Evolutionary conservation across 2,797 vertebrate species (phyloP), one percentile per base, ranked within the genome.

Genomic region (Gouania willdenowi): DNA sequence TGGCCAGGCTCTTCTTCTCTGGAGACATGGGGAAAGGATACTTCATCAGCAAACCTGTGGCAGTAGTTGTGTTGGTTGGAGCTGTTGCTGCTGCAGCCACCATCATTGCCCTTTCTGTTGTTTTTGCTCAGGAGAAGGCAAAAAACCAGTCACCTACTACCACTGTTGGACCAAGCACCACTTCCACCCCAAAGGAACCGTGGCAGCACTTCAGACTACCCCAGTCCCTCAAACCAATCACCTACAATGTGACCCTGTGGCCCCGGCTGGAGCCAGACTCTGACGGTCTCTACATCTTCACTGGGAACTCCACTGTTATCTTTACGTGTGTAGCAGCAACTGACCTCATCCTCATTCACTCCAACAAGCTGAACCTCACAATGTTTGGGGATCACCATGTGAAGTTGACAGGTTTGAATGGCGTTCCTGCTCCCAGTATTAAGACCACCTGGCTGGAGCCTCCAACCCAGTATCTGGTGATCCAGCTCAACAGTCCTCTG

Each of bases 311-410:
- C 2, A 5, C 3, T 0, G 75, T 82, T 50, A 8, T 73, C 6
- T 73, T 86, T 39, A 56, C 0, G 16, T 84, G 84, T n/a, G 28
- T 66, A 59, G 64, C 50, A 21, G 49, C 66, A 27, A 84, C 81
- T 0, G 60, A 84, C 40, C 74, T 83, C 13, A 46, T 86, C 36
- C 55, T 99, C 62, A 94, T 99, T 60, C 95, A 99, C 76, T 89
- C 90, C 83, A 91, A 88, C 36, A 90, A 92, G 41, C 90, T 98
- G 28, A 93, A 91, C 53, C 81, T 94, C 63, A 89, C 79, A 5
- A 24, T 1, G 2, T 3, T 74, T 1, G 2, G 27, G 0, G 47
- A 14, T 1, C 60, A 75, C 35, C 33, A 8, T 0, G 71, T 77
- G n/a, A 29, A 1, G 0, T 27, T 95, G 36, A 20, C 0, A 0